A percentile compares a stretch with the other conserved stretches of the same genome.
phyloP scores from a whole-genome alignment of 2,113 vertebrate species.

The Hippocampus abdominalis region DNA sequence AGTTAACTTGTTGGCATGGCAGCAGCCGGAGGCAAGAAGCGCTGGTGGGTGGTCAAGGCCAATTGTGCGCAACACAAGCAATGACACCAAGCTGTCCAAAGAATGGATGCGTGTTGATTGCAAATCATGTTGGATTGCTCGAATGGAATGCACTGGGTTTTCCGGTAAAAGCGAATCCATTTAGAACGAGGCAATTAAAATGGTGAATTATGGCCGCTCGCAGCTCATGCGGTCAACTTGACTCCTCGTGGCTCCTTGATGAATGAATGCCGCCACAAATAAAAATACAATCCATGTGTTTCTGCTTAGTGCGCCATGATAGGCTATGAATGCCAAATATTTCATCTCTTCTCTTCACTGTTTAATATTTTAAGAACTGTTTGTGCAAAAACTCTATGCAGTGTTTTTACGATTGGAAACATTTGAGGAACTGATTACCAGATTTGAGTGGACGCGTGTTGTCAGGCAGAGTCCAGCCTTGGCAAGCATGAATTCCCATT shows the following conservation, averaged over 20 bases:
- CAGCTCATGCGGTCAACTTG: too few relatives aligned
- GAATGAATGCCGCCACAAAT: neutral
- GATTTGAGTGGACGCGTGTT: neutral
- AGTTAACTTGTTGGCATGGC: conserved; percentile 36
- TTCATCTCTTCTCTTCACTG: too few relatives aligned
- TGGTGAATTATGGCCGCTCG: neutral
- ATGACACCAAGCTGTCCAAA: conserved; percentile 13
- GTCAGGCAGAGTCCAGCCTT: too few relatives aligned
- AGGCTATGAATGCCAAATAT: too few relatives aligned
- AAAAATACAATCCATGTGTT: neutral
- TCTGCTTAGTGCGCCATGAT: too few relatives aligned
- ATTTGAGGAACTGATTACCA: neutral
- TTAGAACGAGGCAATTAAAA: neutral
- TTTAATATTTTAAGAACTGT: too few relatives aligned
- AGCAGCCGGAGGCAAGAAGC: conserved; percentile 37
- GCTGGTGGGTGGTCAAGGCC: conserved; percentile 29
- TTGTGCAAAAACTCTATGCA: neutral
- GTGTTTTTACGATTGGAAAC: neutral
- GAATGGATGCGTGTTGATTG: neutral
- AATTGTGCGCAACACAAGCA: conserved; percentile 25
- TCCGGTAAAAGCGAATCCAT: neutral
- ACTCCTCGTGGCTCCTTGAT: neutral
- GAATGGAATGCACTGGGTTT: neutral
- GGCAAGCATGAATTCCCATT: neutral
- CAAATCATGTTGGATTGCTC: neutral